Percentiles rank a stretch among this genome's conserved stretches.
Evolutionary conservation across 1,140 invertebrate genomes (phyloP).

Genomic region (Muscidifurax raptorellus): DNA sequence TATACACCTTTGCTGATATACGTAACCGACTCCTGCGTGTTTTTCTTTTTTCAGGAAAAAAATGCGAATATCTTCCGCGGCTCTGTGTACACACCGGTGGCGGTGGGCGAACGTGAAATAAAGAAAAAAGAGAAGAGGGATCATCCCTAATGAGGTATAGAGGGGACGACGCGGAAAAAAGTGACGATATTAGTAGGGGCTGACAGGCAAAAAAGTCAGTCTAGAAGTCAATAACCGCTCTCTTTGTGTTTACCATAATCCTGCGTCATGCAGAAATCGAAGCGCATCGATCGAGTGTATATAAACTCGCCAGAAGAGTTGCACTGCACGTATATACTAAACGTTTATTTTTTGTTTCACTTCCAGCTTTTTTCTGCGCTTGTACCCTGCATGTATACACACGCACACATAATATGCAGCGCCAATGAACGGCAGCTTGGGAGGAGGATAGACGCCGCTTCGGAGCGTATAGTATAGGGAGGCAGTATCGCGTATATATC

Average conservation of each 20-base stretch:
- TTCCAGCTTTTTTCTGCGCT: slow-evolving; percentile 8
- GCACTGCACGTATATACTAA: not conserved
- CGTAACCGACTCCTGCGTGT: not conserved
- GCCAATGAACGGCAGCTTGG: slow-evolving; percentile 6
- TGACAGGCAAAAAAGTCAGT: not conserved
- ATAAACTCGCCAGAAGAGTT: not conserved
- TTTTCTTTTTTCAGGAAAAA: not conserved
- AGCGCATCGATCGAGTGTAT: not conserved
- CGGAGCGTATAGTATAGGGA: not conserved
- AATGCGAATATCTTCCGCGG: not conserved
- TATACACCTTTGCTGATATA: not conserved
- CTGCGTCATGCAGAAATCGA: not conserved
- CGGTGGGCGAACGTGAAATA: not conserved
- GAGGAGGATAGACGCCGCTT: not conserved
- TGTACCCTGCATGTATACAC: not conserved
- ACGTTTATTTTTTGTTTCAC: not conserved
- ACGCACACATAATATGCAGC: not conserved
- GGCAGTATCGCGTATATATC: not conserved
- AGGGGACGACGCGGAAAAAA: not conserved
- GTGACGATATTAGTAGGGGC: not conserved
- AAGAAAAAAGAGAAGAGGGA: not conserved
- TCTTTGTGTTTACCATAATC: not conserved
- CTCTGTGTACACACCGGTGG: not conserved
- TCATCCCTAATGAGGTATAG: not conserved
- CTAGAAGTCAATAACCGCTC: not conserved